These are phyloP conservation scores for Gallinago media DNA, from an alignment of 2,113 vertebrate genomes.

Conservation along the genomic window DNA sequence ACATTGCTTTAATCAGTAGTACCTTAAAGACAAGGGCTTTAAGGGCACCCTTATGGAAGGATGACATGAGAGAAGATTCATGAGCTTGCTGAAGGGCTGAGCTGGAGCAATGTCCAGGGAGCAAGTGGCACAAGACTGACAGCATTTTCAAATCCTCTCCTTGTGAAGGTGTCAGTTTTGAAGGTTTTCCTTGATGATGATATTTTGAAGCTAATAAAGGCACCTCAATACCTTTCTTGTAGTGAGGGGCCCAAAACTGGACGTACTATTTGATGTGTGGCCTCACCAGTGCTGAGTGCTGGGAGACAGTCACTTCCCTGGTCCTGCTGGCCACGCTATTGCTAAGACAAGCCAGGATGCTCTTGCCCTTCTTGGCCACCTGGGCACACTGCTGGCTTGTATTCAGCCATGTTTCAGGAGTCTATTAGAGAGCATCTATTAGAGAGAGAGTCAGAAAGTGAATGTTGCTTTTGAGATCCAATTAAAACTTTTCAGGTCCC, in stretches of 20 bases:
- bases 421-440: not conserved
- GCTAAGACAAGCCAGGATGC: not conserved
- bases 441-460: not conserved
- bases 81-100: not conserved
- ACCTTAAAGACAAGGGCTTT: not conserved
- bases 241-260: not conserved
- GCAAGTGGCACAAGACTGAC: not conserved
- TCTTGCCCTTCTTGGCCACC: not conserved
- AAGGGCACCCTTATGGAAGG: not conserved
- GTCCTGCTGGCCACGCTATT: not conserved
- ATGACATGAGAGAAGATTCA: not conserved
- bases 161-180: not conserved
- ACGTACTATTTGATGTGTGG: not conserved
- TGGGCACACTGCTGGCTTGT: not conserved
- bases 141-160: not conserved
- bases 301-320: too few relatives aligned
- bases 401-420: not conserved
- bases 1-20: not conserved
- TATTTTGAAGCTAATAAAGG: not conserved
- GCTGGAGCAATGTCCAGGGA: not conserved
- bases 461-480: not conserved
- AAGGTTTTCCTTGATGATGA: not conserved
- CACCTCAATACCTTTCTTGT: not conserved
- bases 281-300: not conserved
- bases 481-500: not conserved